Base-by-base conservation (phyloP, 2,113 vertebrate genomes). In the Potamarius usumacintae region DNA sequence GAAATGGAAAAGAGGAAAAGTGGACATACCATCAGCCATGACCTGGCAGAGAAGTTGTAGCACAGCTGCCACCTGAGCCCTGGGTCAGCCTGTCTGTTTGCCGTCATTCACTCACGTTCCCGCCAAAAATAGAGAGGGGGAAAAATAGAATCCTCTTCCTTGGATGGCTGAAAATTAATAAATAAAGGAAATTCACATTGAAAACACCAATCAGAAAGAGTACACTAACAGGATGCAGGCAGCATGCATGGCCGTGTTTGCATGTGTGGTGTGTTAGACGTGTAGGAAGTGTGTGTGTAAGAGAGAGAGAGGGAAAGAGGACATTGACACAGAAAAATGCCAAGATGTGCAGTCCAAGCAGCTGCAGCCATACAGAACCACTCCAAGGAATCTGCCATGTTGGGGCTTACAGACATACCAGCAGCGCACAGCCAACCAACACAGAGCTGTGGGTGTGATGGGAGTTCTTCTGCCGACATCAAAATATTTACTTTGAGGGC, bases 61-160 rank as follows among this genome's bases (percentile, higher is more conserved):
- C 94, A 93, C 94, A 95, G 94, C 94, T 95, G 94, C 94, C 95
- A 96, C 94, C 95, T 95, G 94, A 93, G 93, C 92, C 93, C 92
- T 55, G 94, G 94, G 94, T 95, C 94, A 92, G 91, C 87, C 90
- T 92, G 92, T 91, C 91, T 91, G 85, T 93, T 93, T 91, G 92
- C 92, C 91, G 93, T 92, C 95, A 95, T 95, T 92, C 93, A 93
- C 69, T 91, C 87, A 74, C 86, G 81, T 89, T 91, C 82, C 78
- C 86, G 91, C 94, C 93, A 94, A 89, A 85, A 88, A 88, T 27
- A 82, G 22, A 72, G 15, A 55, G 72, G 65, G 34, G 34, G 57
- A 53, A 88, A 60, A 34, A 27, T 53, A 85, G 85, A 90, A 88
- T 94, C 94, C 90, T 94, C 93, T 93, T 93, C 91, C 92, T 88